phyloP scores from a whole-genome alignment of 2,888 invertebrate species.

The Sphinx pinastri region DNA sequence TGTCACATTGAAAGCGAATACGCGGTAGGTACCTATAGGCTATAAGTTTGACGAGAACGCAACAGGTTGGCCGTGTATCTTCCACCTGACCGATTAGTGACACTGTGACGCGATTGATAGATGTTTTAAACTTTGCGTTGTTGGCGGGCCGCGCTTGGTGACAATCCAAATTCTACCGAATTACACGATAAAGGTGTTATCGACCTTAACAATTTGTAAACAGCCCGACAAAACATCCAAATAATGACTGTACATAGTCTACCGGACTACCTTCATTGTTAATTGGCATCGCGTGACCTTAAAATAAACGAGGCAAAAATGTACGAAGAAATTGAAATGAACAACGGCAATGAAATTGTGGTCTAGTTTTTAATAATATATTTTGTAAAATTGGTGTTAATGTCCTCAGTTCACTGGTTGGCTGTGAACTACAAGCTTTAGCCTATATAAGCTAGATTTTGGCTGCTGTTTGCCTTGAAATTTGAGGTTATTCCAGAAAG shows the following conservation, averaged over 20 bases:
- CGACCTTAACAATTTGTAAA: slow-evolving; percentile 61
- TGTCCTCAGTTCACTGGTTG: slow-evolving; percentile 17
- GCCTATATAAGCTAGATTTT: slow-evolving; percentile 19
- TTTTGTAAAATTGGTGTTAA: slow-evolving; percentile 18
- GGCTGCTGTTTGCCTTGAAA: slow-evolving; percentile 13
- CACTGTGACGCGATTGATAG: slow-evolving; percentile 38
- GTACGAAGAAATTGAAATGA: slow-evolving; percentile 24
- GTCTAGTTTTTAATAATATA: slow-evolving; percentile 26
- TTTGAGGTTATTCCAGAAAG: slow-evolving; percentile 20
- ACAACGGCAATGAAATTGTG: slow-evolving; percentile 28
- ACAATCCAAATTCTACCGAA: slow-evolving; percentile 51
- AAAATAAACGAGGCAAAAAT: slow-evolving; percentile 23
- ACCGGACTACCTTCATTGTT: slow-evolving; percentile 36
- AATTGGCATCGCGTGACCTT: slow-evolving; percentile 31
- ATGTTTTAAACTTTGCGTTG: slow-evolving; percentile 31
- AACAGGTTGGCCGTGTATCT: slow-evolving; percentile 30
- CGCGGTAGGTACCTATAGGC: neutral
- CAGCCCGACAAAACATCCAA: slow-evolving; percentile 52
- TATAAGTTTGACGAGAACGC: slow-evolving; percentile 21
- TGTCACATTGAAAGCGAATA: neutral
- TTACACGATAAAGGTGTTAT: slow-evolving; percentile 69
- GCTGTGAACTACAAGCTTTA: slow-evolving; percentile 8
- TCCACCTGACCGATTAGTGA: slow-evolving; percentile 43
- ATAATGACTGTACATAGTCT: slow-evolving; percentile 47
- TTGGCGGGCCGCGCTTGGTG: slow-evolving; percentile 38